Evolutionary conservation across 2,797 vertebrate genomes (phyloP).

Genomic region (Gymnocypris eckloni): DNA sequence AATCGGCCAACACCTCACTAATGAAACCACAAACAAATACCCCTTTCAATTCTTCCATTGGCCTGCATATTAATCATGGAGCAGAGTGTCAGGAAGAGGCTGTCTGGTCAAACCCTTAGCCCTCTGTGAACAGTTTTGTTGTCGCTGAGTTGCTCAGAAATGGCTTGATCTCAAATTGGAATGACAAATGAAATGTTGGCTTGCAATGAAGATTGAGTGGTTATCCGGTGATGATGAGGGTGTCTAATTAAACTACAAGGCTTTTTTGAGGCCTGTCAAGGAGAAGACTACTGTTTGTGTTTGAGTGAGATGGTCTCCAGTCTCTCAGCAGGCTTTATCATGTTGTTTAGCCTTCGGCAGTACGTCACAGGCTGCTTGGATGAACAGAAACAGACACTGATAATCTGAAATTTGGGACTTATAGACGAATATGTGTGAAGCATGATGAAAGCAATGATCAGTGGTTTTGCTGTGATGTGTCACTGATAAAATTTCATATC

Average conservation of each 20-base stretch:
- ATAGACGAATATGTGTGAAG: constrained; percentile 33
- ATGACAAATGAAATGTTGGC: constrained; percentile 64
- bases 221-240: constrained; percentile 66
- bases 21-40: constrained; percentile 82
- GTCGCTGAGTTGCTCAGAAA: constrained; percentile 54
- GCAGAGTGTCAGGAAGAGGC: constrained; percentile 62
- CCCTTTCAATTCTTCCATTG: constrained; percentile 71
- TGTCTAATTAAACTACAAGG: constrained; percentile 68
- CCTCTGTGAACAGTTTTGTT: constrained; percentile 35
- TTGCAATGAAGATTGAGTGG: constrained; percentile 64
- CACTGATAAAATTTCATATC: constrained; percentile 41
- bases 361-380: constrained; percentile 69
- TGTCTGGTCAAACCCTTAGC: constrained; percentile 43
- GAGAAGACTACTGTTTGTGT: constrained; percentile 45
- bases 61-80: constrained; percentile 78
- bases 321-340: constrained; percentile 59
- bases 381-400: constrained; percentile 68
- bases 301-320: constrained; percentile 6
- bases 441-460: constrained; percentile 29
- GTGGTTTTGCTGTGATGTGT: constrained; percentile 10
- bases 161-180: constrained; percentile 57
- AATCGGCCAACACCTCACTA: constrained; percentile 80
- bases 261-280: constrained; percentile 51
- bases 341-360: constrained; percentile 71
- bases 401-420: constrained; percentile 64